Evolutionary conservation across 2,888 invertebrate species (phyloP).

Genomic region (Agrotis exclamationis): DNA sequence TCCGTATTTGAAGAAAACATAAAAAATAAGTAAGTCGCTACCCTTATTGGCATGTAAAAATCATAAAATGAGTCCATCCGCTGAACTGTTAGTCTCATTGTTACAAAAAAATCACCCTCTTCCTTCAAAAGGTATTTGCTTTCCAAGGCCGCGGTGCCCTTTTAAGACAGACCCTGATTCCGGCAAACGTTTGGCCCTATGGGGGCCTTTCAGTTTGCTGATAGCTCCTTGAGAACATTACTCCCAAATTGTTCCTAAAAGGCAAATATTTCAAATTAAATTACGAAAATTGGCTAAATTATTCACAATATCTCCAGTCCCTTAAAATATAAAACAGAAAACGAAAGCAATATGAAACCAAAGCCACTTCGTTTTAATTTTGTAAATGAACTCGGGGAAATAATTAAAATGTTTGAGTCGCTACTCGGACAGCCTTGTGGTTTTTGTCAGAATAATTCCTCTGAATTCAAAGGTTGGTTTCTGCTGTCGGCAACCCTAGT

Average conservation of each 20-base stretch:
- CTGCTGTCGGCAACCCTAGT: slow-evolving; percentile 33
- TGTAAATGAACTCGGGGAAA: slow-evolving; percentile 48
- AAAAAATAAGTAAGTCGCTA: too few relatives aligned
- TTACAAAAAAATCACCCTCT: too few relatives aligned
- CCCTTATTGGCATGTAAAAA: too few relatives aligned
- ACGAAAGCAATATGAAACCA: slow-evolving; percentile 30
- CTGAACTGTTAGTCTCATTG: too few relatives aligned
- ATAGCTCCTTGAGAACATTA: too few relatives aligned
- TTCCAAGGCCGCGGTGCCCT: too few relatives aligned
- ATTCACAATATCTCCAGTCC: slow-evolving; percentile 2
- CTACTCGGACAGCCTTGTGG: slow-evolving; percentile 27
- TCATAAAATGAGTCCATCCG: too few relatives aligned
- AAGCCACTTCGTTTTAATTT: slow-evolving; percentile 48
- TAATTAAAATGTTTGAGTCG: slow-evolving; percentile 57
- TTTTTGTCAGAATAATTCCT: slow-evolving; percentile 17
- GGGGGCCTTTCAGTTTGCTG: too few relatives aligned
- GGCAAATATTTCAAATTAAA: slow-evolving; percentile 4
- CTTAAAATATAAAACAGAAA: slow-evolving; percentile 24
- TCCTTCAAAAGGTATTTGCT: too few relatives aligned
- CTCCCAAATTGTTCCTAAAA: neutral
- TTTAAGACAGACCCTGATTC: too few relatives aligned
- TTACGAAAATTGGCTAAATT: neutral
- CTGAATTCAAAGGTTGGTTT: slow-evolving; percentile 37
- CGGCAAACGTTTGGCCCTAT: too few relatives aligned
- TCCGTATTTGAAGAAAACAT: too few relatives aligned